These are phyloP conservation scores for Phengaris arion DNA, from an alignment of 2,888 invertebrate species.

Conservation along the genomic window DNA sequence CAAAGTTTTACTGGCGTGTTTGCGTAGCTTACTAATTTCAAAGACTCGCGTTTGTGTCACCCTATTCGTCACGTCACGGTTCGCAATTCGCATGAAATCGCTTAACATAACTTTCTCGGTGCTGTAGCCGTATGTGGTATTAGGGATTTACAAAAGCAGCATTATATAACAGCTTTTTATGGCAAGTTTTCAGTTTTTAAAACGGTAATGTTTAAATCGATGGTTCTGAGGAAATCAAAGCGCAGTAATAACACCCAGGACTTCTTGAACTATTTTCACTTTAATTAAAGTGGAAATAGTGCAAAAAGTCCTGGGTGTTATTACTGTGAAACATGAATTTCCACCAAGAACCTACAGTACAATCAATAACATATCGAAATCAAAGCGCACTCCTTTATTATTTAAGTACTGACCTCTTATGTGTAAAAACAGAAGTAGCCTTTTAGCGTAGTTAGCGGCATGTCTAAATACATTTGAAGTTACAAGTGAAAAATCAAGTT, in stretches of 20 bases:
- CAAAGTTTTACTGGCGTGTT: conserved; percentile 23
- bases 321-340: too few species aligned
- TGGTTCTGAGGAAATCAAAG: not conserved
- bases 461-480: not conserved
- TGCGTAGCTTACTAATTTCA: conserved; percentile 16
- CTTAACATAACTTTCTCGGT: conserved; percentile 9
- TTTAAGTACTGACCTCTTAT: not conserved
- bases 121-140: not conserved
- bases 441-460: not conserved
- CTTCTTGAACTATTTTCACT: too few species aligned
- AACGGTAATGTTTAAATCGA: not conserved
- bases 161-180: not conserved
- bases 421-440: not conserved
- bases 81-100: conserved; percentile 10
- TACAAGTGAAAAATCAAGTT: not conserved
- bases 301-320: too few species aligned
- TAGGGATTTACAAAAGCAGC: not conserved
- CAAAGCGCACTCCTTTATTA: not conserved
- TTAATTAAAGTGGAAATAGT: too few species aligned
- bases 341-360: too few species aligned
- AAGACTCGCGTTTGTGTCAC: not conserved
- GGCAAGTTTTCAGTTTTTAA: not conserved
- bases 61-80: conserved; percentile 6
- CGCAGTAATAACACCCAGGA: too few species aligned
- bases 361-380: too few species aligned